Base-by-base conservation (phyloP, 64 coral and sea anemone species). In the Montipora cactus region DNA sequence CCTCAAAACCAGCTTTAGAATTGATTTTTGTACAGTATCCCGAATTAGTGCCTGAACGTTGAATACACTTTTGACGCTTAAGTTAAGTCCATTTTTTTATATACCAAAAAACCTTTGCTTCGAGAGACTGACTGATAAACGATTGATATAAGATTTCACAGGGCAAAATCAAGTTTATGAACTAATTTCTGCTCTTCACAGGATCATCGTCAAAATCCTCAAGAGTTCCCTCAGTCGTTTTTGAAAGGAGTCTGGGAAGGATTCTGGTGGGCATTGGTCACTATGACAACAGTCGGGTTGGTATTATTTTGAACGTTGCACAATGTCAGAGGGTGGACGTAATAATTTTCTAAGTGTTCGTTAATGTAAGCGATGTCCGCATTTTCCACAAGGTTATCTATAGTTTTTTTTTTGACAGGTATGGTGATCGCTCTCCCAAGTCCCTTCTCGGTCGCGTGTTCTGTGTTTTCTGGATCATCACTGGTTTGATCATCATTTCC, bases 231-330 rank as follows among this genome's bases (percentile, higher is more conserved):
- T 44, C 93, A 93, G 22, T 90, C 95, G 1, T 97, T 97, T 81
- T 84, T 91, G 89, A 88, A 93, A 84, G 95, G 95, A 61, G 69
- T 93, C 15, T 97, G 95, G 95, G 95, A 97, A 92, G 95, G 95
- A 86, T 97, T 97, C 49, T 97, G 95, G 95, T 97, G 95, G 95
- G 95, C 95, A 47, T 28, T 97, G 19, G 95, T 97, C 88, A 97
- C 95, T 78, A 97, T 97, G 95, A 97, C 95, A 77, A 97, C 95
- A 4, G 95, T 97, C 77, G 95, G 95, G 83, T 95, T 92, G 58
- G 90, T 74, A n/a, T 64, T 15, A 64, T 87, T 70, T 48, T 13
- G 21, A 47, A n/a, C 68, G 37, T 66, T n/a, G 8, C 3, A 18
- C 64, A 15, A 11, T 13, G 2, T 22, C 21, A 4, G 9, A 14